Percentiles rank a stretch among this genome's conserved stretches.
These are phyloP conservation scores for Aspidiotus rigidus DNA, from an alignment of 2,888 invertebrate genomes.

Conservation along the genomic window DNA sequence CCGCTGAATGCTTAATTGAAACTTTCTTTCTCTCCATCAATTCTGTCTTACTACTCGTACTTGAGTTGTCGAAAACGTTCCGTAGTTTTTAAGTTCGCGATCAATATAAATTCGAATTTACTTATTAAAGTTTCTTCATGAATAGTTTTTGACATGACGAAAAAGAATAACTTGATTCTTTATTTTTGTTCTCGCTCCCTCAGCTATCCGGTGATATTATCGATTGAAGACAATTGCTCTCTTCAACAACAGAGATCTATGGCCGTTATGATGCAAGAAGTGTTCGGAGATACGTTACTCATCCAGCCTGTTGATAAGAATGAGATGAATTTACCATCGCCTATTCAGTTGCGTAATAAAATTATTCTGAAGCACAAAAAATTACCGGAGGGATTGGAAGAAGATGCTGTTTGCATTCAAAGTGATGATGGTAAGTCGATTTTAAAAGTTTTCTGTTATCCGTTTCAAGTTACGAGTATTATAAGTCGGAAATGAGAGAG, in stretches of 20 bases:
- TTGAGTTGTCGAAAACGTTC: too few relatives aligned
- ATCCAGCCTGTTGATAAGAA: slow-evolving; percentile 67
- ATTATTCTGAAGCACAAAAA: slow-evolving; percentile 88
- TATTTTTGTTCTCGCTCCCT: slow-evolving; percentile 32
- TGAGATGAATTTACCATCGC: slow-evolving; percentile 72
- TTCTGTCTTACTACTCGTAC: too few relatives aligned
- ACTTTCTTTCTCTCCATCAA: too few relatives aligned
- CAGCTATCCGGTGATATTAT: slow-evolving; percentile 74
- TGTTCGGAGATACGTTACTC: slow-evolving; percentile 77
- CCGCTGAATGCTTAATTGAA: too few relatives aligned
- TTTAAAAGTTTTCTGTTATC: too few relatives aligned
- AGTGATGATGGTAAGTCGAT: slow-evolving; percentile 50
- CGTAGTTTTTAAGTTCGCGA: neutral
- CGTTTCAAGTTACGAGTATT: too few relatives aligned
- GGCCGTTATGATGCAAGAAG: slow-evolving; percentile 74
- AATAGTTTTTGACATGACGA: neutral
- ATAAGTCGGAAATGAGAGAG: too few relatives aligned
- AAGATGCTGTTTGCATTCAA: slow-evolving; percentile 52
- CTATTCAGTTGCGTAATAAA: slow-evolving; percentile 63
- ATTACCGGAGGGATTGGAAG: slow-evolving; percentile 78
- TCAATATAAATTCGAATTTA: neutral
- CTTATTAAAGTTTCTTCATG: slow-evolving; percentile 1
- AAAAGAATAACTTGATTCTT: neutral
- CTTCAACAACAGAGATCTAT: slow-evolving; percentile 80
- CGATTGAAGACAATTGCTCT: slow-evolving; percentile 87